Base-by-base conservation (phyloP, 2,113 vertebrate genomes). In the Oryzias celebensis region DNA sequence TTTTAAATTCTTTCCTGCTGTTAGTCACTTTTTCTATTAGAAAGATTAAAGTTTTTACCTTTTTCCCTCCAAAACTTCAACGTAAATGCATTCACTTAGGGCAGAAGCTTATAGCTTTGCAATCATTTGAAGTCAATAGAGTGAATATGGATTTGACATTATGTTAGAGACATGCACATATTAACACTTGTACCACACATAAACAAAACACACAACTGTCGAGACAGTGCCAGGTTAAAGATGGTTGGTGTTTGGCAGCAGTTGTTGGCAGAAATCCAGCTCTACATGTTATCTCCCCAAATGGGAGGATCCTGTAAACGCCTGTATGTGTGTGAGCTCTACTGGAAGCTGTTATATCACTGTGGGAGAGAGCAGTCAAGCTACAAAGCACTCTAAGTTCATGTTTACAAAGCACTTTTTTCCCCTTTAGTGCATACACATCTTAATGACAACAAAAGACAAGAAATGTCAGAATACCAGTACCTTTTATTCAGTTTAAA, bases 231-330 rank as follows among this genome's bases (percentile, higher is more conserved):
- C 87, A 86, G 77, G 75, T 88, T 67, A 36, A 81, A 80, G 77
- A 75, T 80, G 86, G 85, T 85, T 72, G 83, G 73, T 65, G 83
- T 73, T 81, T 88, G 84, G 84, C 84, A 68, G 75, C 53, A 52
- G 71, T 68, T 64, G 53, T 49, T 86, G 84, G 88, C 81, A 65
- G 67, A 68, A 23, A 20, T 84, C 75, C 82, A 85, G 59, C 28
- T 56, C 64, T 54, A 61, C 45, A 60, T 83, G 84, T 84, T 75
- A 85, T 58, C 78, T 57, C 44, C 73, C 58, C 65, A 77, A 71
- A 64, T 84, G 71, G 70, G 75, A 76, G 73, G 66, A 68, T 81
- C 31, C 31, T 36, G 36, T 36, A 36, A 36, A 36, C 2, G 65
- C 71, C 61, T 71, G 59, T 74, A 43, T 70, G 44, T 12, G 64